Percentiles rank a stretch among this genome's conserved stretches.
phyloP scores from a whole-genome alignment of 2,888 invertebrate genomes.

The Psylliodes chrysocephalus region DNA sequence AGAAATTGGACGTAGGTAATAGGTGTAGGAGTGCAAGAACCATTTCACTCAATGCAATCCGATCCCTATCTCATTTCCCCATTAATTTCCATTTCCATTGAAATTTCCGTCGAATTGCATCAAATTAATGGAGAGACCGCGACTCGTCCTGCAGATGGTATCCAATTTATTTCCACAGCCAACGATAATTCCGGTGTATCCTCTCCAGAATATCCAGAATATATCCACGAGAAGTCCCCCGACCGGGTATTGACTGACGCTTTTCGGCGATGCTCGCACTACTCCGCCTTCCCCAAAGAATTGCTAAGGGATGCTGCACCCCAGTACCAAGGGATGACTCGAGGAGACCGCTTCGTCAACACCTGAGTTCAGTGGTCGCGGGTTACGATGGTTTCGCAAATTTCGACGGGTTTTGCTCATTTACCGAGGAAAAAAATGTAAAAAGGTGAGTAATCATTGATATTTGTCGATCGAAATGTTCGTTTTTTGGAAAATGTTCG shows the following conservation, averaged over 20 bases:
- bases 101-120: slow-evolving; percentile 31
- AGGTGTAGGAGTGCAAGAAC: too few relatives aligned
- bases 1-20: too few relatives aligned
- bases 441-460: slow-evolving; percentile 48
- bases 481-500: slow-evolving; percentile 7
- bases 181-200: slow-evolving; percentile 53
- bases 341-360: slow-evolving; percentile 46
- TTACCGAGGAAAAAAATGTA: slow-evolving; percentile 50
- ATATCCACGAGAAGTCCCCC: slow-evolving; percentile 23
- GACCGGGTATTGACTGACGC: slow-evolving; percentile 59
- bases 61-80: neutral
- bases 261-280: slow-evolving; percentile 56
- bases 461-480: neutral
- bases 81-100: slow-evolving; percentile 7
- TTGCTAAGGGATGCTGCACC: slow-evolving; percentile 60
- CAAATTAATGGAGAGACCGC: slow-evolving; percentile 37
- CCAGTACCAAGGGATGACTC: slow-evolving; percentile 60
- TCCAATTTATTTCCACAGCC: slow-evolving; percentile 49
- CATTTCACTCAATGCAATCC: neutral
- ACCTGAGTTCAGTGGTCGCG: slow-evolving; percentile 48
- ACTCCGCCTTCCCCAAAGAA: slow-evolving; percentile 56
- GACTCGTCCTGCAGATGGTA: slow-evolving; percentile 41
- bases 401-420: slow-evolving; percentile 28
- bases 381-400: slow-evolving; percentile 37
- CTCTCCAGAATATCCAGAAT: slow-evolving; percentile 51